Evolutionary conservation across 1,140 invertebrate genomes (phyloP).

Genomic region (Platyscapa corneri): DNA sequence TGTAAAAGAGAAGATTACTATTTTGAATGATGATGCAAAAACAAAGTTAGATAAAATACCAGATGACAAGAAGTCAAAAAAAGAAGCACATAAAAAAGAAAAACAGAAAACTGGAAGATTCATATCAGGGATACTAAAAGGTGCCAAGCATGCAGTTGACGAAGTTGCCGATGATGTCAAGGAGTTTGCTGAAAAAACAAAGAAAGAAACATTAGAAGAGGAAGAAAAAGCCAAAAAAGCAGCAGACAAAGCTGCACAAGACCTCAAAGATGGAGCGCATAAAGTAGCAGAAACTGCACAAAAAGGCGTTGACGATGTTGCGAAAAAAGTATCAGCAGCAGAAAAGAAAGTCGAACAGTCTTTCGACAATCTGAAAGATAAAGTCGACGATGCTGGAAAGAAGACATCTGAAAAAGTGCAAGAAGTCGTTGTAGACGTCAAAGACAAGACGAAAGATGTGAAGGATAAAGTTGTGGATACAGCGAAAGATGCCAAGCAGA

Average conservation of each 20-base stretch:
- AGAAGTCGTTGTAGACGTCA: slow-evolving; percentile 56
- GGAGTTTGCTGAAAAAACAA: slow-evolving; percentile 42
- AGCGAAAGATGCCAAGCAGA: background rate
- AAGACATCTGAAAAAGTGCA: background rate
- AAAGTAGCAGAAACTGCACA: slow-evolving; percentile 29
- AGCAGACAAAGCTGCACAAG: slow-evolving; percentile 57
- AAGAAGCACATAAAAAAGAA: too few relatives aligned
- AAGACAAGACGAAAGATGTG: slow-evolving; percentile 54
- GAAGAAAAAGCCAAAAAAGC: slow-evolving; percentile 39
- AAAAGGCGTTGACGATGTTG: background rate
- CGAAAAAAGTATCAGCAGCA: background rate
- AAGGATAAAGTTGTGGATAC: background rate
- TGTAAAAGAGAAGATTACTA: background rate
- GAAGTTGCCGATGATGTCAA: slow-evolving; percentile 26
- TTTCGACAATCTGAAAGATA: slow-evolving; percentile 1
- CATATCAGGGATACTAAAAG: slow-evolving; percentile 58
- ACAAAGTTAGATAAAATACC: too few relatives aligned
- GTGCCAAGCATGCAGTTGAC: slow-evolving; percentile 50
- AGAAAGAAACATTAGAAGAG: slow-evolving; percentile 47
- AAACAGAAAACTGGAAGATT: slow-evolving; percentile 57
- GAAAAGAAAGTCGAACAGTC: slow-evolving; percentile 13
- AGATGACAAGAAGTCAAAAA: too few relatives aligned
- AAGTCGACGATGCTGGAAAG: slow-evolving; percentile 27
- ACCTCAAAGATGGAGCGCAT: slow-evolving; percentile 31
- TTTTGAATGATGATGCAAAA: too few relatives aligned